phyloP scores from a whole-genome alignment of 2,888 invertebrate genomes.

The Lasioglossum figueresi region DNA sequence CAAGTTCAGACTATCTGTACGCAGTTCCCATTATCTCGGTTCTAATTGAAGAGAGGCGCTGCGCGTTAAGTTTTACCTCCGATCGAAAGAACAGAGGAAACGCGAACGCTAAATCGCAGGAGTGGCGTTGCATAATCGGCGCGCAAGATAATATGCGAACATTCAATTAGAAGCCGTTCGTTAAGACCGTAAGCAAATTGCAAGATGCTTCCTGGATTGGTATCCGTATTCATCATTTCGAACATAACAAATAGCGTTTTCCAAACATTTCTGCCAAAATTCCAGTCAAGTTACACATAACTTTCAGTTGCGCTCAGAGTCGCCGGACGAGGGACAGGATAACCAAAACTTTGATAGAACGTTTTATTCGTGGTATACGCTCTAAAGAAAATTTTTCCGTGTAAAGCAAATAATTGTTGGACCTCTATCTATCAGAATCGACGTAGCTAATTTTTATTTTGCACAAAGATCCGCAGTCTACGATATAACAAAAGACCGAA shows the following conservation, averaged over 20 bases:
- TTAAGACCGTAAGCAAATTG: background rate
- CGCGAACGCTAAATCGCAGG: background rate
- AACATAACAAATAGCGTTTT: background rate
- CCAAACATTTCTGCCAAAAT: background rate
- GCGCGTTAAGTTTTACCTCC: background rate
- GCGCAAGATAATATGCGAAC: background rate
- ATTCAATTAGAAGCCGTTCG: background rate
- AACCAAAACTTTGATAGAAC: too few species aligned
- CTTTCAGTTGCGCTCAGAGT: background rate
- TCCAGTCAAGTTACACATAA: background rate
- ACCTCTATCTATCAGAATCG: too few species aligned
- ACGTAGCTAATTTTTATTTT: too few species aligned
- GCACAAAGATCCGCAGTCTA: background rate
- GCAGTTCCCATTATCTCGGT: slow-evolving; percentile 31
- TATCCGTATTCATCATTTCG: background rate
- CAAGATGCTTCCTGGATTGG: background rate
- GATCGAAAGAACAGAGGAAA: slow-evolving; percentile 5
- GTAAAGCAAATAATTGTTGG: too few species aligned
- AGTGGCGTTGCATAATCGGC: background rate
- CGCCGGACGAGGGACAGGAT: too few species aligned
- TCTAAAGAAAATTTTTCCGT: too few species aligned
- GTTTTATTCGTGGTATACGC: too few species aligned
- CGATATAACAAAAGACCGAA: background rate
- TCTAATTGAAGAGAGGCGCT: slow-evolving; percentile 25
- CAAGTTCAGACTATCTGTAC: slow-evolving; percentile 40